Evolutionary conservation across 2,797 vertebrate genomes (phyloP).

Genomic region (Simalia tracyae): DNA sequence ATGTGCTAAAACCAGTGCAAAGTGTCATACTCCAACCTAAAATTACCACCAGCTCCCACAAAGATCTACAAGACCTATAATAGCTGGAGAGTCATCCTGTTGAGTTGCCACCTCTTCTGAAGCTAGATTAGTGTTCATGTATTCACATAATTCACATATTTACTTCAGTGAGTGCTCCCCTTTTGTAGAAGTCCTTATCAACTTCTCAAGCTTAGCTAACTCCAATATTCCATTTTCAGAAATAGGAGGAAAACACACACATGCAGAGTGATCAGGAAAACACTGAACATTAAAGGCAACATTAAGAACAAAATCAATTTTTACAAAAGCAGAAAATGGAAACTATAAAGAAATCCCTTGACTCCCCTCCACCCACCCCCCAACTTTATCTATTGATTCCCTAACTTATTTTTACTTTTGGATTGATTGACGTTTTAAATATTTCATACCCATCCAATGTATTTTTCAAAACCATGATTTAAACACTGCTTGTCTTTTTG

Average conservation of each 20-base stretch:
- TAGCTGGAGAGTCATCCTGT: background rate
- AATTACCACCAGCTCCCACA: background rate
- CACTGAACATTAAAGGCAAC: background rate
- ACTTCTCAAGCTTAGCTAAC: background rate
- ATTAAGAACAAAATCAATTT: background rate
- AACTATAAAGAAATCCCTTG: background rate
- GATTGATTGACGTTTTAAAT: background rate
- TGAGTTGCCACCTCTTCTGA: background rate
- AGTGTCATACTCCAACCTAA: background rate
- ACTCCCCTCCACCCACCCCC: background rate
- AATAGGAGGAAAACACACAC: background rate
- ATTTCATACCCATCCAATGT: background rate
- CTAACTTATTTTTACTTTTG: background rate
- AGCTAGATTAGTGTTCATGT: background rate
- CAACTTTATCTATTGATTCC: background rate
- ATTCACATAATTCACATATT: background rate
- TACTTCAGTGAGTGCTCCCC: background rate
- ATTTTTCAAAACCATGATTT: background rate
- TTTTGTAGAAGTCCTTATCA: background rate
- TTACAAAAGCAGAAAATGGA: background rate
- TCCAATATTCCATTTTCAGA: background rate
- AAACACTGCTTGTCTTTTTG: background rate
- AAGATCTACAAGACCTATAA: background rate
- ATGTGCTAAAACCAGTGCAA: background rate
- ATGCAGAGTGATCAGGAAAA: background rate